Conservation (phyloP, 2,888 invertebrate genomes). For the Lomographa bimaculata region DNA sequence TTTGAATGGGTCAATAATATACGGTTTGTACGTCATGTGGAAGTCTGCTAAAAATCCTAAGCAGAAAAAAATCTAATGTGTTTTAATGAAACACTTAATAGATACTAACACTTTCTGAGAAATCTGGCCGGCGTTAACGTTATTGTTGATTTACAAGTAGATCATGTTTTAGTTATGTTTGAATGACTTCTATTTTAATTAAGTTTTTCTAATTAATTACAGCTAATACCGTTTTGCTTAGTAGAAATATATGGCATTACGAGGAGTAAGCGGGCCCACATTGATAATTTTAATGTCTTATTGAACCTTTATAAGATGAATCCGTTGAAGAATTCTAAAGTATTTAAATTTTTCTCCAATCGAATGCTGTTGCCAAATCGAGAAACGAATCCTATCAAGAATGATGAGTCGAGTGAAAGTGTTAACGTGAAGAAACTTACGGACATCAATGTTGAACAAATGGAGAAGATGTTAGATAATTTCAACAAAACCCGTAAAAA, state of each 20-base stretch:
- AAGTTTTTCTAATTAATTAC: no score
- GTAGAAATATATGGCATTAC: not conserved
- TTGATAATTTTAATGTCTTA: conserved; percentile 56
- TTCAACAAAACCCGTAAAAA: no score
- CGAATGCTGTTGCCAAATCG: conserved; percentile 46
- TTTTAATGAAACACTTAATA: no score
- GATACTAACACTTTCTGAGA: not conserved
- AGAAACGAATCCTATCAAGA: conserved; percentile 34
- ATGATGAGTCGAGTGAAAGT: conserved; percentile 59
- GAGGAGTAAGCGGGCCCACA: conserved; percentile 23
- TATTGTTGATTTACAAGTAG: not conserved
- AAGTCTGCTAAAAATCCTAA: no score
- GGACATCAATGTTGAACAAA: no score
- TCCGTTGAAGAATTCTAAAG: conserved; percentile 56
- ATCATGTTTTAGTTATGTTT: conserved; percentile 23
- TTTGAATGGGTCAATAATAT: not conserved
- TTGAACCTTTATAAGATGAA: conserved; percentile 64
- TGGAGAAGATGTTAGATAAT: no score
- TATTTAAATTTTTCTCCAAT: conserved; percentile 57
- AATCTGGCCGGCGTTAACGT: not conserved
- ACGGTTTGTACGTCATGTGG: no score
- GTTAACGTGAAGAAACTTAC: not conserved
- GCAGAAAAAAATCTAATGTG: no score
- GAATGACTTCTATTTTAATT: no score
- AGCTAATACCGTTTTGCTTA: not conserved